These are phyloP conservation scores for Elanus axillaris DNA, from an alignment of 2,113 vertebrate genomes.

Conservation along the genomic window DNA sequence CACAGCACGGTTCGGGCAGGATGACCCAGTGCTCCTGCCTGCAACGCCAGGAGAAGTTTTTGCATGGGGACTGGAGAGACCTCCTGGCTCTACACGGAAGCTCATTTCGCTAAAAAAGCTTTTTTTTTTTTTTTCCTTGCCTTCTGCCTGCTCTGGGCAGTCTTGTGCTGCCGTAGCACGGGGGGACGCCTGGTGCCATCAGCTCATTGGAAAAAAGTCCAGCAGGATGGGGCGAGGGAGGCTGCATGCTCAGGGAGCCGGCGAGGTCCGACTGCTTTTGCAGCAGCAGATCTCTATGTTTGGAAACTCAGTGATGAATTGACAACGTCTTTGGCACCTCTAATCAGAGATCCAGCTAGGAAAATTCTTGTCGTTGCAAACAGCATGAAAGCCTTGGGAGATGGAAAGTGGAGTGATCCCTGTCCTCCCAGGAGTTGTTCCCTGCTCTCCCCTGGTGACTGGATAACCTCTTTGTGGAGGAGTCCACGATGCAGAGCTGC, in stretches of 20 bases:
- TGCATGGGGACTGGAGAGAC: background rate
- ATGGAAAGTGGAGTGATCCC: too few species aligned
- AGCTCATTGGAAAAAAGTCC: background rate
- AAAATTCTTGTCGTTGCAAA: background rate
- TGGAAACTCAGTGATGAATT: background rate
- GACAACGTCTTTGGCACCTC: background rate
- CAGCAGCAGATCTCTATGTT: background rate
- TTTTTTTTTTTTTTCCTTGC: background rate
- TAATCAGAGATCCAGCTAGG: background rate
- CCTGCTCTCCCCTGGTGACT: background rate
- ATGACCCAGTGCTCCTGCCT: background rate
- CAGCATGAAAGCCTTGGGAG: background rate
- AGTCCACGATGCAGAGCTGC: rapidly evolving
- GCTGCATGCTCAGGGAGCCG: rapidly evolving
- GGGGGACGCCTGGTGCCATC: background rate
- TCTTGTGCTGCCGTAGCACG: rapidly evolving
- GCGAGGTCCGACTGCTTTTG: background rate
- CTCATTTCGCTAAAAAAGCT: background rate
- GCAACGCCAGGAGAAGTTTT: background rate
- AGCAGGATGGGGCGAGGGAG: background rate
- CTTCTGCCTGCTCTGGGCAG: background rate
- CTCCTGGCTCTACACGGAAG: background rate
- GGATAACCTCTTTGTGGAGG: background rate
- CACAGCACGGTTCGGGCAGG: rapidly evolving
- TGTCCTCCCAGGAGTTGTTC: background rate